Base-by-base conservation (phyloP, 2,113 vertebrate genomes). In the Meleagris gallopavo region DNA sequence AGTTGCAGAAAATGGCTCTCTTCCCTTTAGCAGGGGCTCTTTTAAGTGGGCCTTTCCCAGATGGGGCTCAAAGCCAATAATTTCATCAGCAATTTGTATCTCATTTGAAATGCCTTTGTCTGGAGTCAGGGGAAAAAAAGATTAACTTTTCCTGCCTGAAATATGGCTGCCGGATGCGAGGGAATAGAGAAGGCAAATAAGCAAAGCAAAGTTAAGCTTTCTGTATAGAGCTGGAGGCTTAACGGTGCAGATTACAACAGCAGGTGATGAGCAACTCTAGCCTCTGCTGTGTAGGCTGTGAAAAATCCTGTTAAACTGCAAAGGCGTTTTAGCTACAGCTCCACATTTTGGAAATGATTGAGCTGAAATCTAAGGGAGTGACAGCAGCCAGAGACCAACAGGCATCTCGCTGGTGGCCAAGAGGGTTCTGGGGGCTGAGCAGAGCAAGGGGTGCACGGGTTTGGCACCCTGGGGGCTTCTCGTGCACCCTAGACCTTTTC, bases 241-340 rank as follows among this genome's bases (percentile, higher is more conserved):
- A 96, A 77, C 8, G 14, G 94, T 21, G 24, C 96, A 34, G 97
- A 97, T 96, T 96, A 95, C 96, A 97, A 72, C 97, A 95, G 97
- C 97, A 95, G 97, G 97, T 89, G 97, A 95, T 30, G 78, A 96
- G 95, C 84, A 36, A 69, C 91, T 72, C 82, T 24, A 36, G 93
- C 94, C 40, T 8, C 80, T 2, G 46, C 96, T 17, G 94, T 8
- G 95, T 41, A 57, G 96, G 95, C 97, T 89, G 94, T 69, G 92
- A 74, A 79, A 84, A 97, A 97, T 96, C 97, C 97, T 46, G 93
- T 95, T 95, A 96, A 48, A 83, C 64, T 13, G 11, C 95, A 90
- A 70, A 95, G 91, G 93, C 71, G 3, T 62, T 89, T 92, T 60
- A 84, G 96, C 81, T 81, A 58, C 96, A 93, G 96, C 94, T 96